phyloP scores from a whole-genome alignment of 2,113 vertebrate species.

The Noturus placidus region DNA sequence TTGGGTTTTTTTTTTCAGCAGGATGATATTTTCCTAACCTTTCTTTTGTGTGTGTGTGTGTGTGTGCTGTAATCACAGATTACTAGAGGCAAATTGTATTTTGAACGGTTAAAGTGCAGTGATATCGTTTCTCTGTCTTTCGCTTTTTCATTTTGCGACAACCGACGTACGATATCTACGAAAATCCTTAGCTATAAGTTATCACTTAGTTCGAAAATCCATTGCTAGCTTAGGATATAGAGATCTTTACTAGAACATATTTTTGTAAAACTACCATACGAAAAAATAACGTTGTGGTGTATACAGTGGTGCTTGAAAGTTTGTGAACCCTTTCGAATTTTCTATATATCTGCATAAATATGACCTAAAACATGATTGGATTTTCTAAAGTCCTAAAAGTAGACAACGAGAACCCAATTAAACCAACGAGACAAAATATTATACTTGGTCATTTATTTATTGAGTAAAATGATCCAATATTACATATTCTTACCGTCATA shows the following conservation, averaged over 20 bases:
- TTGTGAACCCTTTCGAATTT: too few relatives aligned
- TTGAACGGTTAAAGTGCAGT: background rate
- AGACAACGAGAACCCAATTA: too few relatives aligned
- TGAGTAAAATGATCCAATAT: too few relatives aligned
- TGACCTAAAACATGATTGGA: too few relatives aligned
- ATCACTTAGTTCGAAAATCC: background rate
- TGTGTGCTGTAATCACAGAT: background rate
- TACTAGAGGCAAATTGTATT: background rate
- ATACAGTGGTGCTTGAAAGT: too few relatives aligned
- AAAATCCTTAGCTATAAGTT: background rate
- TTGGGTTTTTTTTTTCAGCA: too few relatives aligned
- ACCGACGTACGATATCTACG: background rate
- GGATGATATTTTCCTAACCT: background rate
- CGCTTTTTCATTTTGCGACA: background rate
- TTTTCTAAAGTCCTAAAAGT: too few relatives aligned
- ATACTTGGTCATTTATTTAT: too few relatives aligned
- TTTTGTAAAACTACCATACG: background rate
- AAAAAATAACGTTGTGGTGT: background rate
- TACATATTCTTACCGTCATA: background rate
- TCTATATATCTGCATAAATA: too few relatives aligned
- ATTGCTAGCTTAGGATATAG: background rate
- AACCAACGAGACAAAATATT: too few relatives aligned
- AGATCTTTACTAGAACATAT: background rate
- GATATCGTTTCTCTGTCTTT: background rate
- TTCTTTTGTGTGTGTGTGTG: too few relatives aligned